Evolutionary conservation across 37 sponge, comb jelly and placozoan genomes (phyloP), one percentile per base, ranked within the genome.

Genomic region (Ianthella basta): DNA sequence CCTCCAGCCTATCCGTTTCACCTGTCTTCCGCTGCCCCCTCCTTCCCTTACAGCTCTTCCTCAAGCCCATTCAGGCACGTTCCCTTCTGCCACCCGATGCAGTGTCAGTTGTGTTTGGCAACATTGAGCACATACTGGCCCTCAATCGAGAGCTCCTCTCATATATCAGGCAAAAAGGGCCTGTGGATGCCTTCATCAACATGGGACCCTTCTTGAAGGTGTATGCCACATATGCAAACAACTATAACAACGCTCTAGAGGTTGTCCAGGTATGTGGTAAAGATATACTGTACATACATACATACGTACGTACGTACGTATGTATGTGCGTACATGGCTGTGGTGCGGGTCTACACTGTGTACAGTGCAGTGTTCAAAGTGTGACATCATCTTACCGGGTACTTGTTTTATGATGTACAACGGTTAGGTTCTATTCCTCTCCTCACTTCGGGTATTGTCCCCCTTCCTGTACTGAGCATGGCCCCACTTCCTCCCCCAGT

Each of bases 131-230:
- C 4, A 89, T 95, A 36, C 86, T 91, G 56, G 66, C 85, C 14
- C 84, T 95, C 18, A 95, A 95, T 64, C 40, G 39, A 30, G 95
- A 95, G 57, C 88, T 95, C 18, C 79, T 92, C 32, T 29, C 57
- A 0, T 89, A 24, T 37, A 89, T 95, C 84, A 39, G 83, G 38
- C 85, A 91, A 60, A 44, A 69, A 54, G 87, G 91, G 32, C 87
- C 87, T 55, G 95, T 84, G 0, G 90, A 89, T 25, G 95, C 95
- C 24, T 95, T 95, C 65, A 61, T 38, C 32, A 79, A 89, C 55
- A 50, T 95, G 65, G 92, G 81, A 23, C 95, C 95, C 0, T 95
- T 95, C 77, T 87, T 95, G 18, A 91, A 90, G 54, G 89, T 95
- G 18, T 95, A 95, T 59, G 85, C 92, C 21, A 72, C 86, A 54